Percentiles rank a stretch among this genome's conserved stretches.
These are phyloP conservation scores for Saimiri boliviensis DNA, from an alignment of 2,113 vertebrate species.

Conservation along the genomic window DNA sequence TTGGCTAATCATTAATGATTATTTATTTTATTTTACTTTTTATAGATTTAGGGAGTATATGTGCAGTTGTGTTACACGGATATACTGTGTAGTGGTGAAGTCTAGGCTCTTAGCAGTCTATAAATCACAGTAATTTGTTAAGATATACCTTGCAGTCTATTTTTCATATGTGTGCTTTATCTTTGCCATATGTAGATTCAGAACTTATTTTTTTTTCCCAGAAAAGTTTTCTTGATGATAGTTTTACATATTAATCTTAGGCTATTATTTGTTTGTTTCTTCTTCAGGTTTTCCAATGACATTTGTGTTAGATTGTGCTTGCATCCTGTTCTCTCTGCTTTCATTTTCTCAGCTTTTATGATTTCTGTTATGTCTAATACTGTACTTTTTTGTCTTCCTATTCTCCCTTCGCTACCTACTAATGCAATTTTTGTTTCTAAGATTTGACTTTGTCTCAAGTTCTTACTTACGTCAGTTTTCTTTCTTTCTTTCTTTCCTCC, in stretches of 20 bases:
- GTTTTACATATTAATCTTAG: not conserved
- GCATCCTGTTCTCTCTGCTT: not conserved
- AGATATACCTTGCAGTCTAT: not conserved
- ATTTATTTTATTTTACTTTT: not conserved
- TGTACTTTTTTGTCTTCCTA: not conserved
- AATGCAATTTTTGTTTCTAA: not conserved
- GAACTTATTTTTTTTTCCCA: not conserved
- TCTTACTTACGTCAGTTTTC: no score
- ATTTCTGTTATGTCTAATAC: not conserved
- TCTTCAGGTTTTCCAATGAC: not conserved
- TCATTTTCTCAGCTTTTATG: not conserved
- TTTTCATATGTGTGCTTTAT: not conserved
- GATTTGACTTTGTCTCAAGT: not conserved
- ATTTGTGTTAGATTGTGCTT: not conserved
- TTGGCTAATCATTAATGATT: slow-evolving; percentile 15
- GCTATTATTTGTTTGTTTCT: not conserved
- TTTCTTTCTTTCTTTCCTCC: no score
- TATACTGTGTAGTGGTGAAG: no score
- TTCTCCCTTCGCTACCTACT: not conserved
- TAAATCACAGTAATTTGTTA: not conserved
- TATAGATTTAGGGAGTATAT: no score
- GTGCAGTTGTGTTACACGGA: no score
- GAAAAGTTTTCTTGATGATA: not conserved
- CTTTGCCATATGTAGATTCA: not conserved
- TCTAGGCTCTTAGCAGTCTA: no score